Percentiles rank a stretch among this genome's conserved stretches.
Conservation (phyloP, 1,140 invertebrate genomes). For the Saccostrea glomerata region DNA sequence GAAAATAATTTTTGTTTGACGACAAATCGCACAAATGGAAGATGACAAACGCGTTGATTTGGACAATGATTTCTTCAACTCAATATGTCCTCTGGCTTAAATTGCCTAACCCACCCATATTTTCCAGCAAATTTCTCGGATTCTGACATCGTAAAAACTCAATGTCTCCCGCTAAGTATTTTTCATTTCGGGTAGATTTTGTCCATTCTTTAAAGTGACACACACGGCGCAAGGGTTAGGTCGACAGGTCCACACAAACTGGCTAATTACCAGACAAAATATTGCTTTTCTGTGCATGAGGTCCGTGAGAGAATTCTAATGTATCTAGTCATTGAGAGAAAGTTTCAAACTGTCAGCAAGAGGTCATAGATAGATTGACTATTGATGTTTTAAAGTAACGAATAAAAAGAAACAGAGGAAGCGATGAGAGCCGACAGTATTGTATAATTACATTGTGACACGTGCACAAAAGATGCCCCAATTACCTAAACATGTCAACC, state of each 20-base stretch:
- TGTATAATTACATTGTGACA: constrained; percentile 25
- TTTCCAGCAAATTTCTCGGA: not conserved
- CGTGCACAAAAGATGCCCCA: constrained; percentile 16
- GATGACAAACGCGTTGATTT: too few relatives aligned
- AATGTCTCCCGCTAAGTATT: too few relatives aligned
- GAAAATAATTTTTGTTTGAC: too few relatives aligned
- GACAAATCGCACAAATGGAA: too few relatives aligned
- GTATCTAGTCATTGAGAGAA: not conserved
- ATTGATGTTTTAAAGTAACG: not conserved
- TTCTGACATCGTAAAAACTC: not conserved
- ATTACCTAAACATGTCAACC: constrained; percentile 31
- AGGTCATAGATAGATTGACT: not conserved
- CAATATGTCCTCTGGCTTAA: not conserved
- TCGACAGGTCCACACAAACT: not conserved
- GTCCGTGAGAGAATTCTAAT: not conserved
- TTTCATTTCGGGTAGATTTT: not conserved
- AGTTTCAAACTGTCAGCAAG: not conserved
- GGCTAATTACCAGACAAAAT: not conserved
- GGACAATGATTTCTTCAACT: too few relatives aligned
- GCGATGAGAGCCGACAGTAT: not conserved
- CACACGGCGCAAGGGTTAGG: not conserved
- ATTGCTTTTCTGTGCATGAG: constrained; percentile 7
- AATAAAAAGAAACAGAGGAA: not conserved
- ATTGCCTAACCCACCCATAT: not conserved
- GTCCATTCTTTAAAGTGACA: not conserved